Conservation (phyloP, 1,140 invertebrate genomes). For the Aphidius ervi region DNA sequence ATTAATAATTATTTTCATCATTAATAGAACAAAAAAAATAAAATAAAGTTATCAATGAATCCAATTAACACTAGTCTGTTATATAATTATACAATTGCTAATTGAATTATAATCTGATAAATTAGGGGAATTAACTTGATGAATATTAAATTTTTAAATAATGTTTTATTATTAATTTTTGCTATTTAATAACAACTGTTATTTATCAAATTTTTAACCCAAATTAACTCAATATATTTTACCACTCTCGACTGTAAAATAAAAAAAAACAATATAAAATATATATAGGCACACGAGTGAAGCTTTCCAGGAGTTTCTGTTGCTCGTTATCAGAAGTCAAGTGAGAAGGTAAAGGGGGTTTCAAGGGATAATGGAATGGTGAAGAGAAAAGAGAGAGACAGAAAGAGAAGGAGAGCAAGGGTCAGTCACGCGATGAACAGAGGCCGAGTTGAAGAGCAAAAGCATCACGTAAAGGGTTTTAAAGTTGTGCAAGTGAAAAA, state of each 20-base stretch:
- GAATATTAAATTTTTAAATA: not conserved
- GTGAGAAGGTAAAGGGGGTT: conserved; percentile 4
- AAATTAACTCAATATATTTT: too few relatives aligned
- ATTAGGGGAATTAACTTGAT: not conserved
- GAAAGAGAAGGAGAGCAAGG: conserved; percentile 10
- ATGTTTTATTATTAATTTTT: too few relatives aligned
- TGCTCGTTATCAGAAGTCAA: conserved; percentile 36
- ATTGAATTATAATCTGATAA: too few relatives aligned
- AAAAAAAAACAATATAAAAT: not conserved
- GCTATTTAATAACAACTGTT: too few relatives aligned
- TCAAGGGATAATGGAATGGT: conserved; percentile 20
- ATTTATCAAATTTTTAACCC: too few relatives aligned
- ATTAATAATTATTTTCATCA: too few relatives aligned
- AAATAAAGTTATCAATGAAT: too few relatives aligned
- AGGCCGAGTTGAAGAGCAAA: too few relatives aligned
- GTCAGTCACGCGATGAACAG: not conserved
- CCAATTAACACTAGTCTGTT: too few relatives aligned
- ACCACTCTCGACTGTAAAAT: not conserved
- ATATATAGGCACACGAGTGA: not conserved
- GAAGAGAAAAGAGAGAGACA: conserved; percentile 26
- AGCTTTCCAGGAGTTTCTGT: conserved; percentile 34
- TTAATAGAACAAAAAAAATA: too few relatives aligned
- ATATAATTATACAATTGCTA: too few relatives aligned
- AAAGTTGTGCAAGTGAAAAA: conserved; percentile 17
- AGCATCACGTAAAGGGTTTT: too few relatives aligned